Conservation (phyloP, 2,888 invertebrate genomes). For the Liodrosophila aerea region DNA sequence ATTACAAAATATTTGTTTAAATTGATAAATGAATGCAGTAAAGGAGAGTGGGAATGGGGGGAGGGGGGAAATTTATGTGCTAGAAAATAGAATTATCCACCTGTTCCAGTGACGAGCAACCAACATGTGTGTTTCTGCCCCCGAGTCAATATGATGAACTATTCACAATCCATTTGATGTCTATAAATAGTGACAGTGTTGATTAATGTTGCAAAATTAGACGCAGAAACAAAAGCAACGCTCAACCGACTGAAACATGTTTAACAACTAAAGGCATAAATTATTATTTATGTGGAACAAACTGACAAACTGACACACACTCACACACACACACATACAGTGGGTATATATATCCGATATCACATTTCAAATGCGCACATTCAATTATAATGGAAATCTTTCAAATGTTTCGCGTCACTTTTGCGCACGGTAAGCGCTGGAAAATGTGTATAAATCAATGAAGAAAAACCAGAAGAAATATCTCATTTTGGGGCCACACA, state of each 20-base stretch:
- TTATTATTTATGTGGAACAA: conserved; percentile 64
- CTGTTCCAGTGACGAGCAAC: conserved; percentile 40
- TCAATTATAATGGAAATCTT: conserved; percentile 59
- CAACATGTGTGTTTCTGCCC: conserved; percentile 51
- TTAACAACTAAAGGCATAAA: conserved; percentile 51
- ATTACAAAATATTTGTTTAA: conserved; percentile 65
- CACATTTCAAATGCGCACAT: conserved; percentile 64
- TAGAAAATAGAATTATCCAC: conserved; percentile 41
- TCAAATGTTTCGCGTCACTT: conserved; percentile 25
- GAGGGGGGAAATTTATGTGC: conserved; percentile 59
- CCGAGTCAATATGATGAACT: conserved; percentile 35
- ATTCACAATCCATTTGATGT: conserved; percentile 12
- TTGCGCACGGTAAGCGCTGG: conserved; percentile 42
- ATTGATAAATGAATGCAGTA: conserved; percentile 71
- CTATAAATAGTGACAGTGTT: conserved; percentile 60
- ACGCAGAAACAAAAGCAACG: conserved; percentile 64
- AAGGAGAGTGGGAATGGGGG: too few relatives aligned
- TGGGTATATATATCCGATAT: conserved; percentile 35
- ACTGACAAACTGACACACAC: conserved; percentile 55
- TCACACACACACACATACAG: conserved; percentile 21
- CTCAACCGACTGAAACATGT: conserved; percentile 51
- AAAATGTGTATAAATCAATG: conserved; percentile 9
- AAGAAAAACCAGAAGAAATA: not conserved
- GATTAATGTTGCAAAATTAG: conserved; percentile 76
- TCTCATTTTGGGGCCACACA: conserved; percentile 10